phyloP scores from a whole-genome alignment of 2,113 vertebrate genomes.

The Aphyosemion australe region DNA sequence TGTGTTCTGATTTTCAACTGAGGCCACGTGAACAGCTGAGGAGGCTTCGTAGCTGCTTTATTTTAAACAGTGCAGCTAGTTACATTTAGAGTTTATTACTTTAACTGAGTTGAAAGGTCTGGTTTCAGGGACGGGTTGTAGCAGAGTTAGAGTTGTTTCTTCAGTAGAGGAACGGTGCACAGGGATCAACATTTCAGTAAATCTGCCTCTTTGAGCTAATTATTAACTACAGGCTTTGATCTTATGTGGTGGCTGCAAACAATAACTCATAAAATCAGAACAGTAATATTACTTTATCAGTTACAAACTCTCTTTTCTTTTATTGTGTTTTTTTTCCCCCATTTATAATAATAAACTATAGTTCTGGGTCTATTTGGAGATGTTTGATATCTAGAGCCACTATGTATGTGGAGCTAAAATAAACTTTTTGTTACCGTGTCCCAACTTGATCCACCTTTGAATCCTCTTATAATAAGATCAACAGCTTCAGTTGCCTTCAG shows the following conservation, averaged over 20 bases:
- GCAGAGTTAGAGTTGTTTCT: background rate
- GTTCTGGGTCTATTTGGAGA: too few relatives aligned
- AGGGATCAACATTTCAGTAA: background rate
- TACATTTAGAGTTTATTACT: background rate
- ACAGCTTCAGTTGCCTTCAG: too few relatives aligned
- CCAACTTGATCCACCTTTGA: too few relatives aligned
- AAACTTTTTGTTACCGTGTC: too few relatives aligned
- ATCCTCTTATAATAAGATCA: too few relatives aligned
- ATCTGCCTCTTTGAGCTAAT: background rate
- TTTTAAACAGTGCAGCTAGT: constrained; percentile 9
- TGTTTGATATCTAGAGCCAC: too few relatives aligned
- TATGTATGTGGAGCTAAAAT: too few relatives aligned
- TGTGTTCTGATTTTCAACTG: constrained; percentile 12
- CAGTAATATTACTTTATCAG: background rate
- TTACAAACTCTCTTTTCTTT: background rate
- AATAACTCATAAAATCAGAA: background rate
- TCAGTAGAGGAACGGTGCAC: background rate
- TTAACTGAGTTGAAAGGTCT: too few relatives aligned
- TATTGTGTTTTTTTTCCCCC: too few relatives aligned
- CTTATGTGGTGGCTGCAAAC: background rate
- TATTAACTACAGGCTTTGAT: background rate
- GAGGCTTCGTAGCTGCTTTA: background rate
- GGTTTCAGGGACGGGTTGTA: too few relatives aligned
- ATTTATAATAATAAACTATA: background rate
- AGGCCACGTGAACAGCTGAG: constrained; percentile 18